These are phyloP conservation scores for Characodon lateralis DNA, from an alignment of 2,797 vertebrate species.

Conservation along the genomic window DNA sequence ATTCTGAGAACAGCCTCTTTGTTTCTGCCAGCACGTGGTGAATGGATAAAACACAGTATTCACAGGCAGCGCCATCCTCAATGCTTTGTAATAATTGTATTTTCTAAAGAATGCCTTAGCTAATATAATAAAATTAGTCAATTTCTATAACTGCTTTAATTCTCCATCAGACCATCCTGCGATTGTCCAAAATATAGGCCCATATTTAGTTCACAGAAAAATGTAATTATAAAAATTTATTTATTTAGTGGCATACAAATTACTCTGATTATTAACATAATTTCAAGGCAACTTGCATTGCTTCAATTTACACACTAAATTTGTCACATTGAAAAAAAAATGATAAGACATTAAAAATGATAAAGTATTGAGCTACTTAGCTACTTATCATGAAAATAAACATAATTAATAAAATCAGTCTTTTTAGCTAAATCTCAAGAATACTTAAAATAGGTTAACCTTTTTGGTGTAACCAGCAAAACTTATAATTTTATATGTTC, in stretches of 20 bases:
- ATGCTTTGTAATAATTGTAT: not conserved
- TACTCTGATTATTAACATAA: not conserved
- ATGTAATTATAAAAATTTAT: not conserved
- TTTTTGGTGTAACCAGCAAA: not conserved
- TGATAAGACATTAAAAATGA: not conserved
- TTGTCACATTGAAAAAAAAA: not conserved
- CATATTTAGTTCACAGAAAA: not conserved
- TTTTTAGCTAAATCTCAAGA: not conserved
- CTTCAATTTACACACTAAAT: not conserved
- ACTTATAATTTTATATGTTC: not conserved
- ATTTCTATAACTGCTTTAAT: not conserved
- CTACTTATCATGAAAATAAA: not conserved
- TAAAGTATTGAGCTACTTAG: not conserved
- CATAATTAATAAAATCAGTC: not conserved
- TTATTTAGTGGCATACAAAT: not conserved
- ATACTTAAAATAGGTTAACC: not conserved
- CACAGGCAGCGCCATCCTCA: constrained; percentile 15
- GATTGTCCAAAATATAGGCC: not conserved
- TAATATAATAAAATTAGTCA: no score
- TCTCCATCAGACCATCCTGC: not conserved
- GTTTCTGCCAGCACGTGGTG: constrained; percentile 26
- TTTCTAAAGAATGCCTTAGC: not conserved
- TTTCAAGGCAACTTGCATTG: not conserved
- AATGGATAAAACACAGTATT: constrained; percentile 21
- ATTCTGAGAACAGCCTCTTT: constrained; percentile 12